Base-by-base conservation (phyloP, 2,113 vertebrate genomes). In the Megaceryle torquata region DNA sequence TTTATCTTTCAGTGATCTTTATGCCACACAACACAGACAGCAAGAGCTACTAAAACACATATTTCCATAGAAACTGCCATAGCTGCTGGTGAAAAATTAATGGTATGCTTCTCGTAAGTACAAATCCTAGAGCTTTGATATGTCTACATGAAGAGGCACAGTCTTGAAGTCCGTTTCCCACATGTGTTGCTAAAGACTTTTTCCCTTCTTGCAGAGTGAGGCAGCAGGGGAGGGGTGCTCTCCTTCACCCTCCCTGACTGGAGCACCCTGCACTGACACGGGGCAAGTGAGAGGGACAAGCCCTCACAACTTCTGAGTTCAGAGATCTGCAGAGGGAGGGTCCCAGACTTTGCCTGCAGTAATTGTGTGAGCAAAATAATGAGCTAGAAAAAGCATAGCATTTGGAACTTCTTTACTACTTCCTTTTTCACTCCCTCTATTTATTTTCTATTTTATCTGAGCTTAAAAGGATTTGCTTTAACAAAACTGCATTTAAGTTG, bases 61-160 rank as follows among this genome's bases (percentile, higher is more conserved):
- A 20, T 63, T 89, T 72, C 54, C 31, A 3, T 19, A 85, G n/a
- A 28, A 67, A 56, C 37, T 25, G 39, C 35, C 53, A 5, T 2
- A 16, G 26, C 28, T 54, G 43, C 20, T 41, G 33, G 48, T 18
- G 46, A 51, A 31, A 46, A 54, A 20, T 0, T 21, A 43, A 3
- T 17, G 18, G 31, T 37, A 12, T 6, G 1, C 35, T 79, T 56
- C 35, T 69, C 26, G 0, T 24, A 12, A 82, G 54, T 64, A 8
- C 72, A 15, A 18, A 35, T 50, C 37, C 4, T 11, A 10, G 0
- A 5, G 48, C n/a, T 85, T 50, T 71, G 65, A 48, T 50, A 15
- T 0, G 0, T 19, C 17, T 61, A 11, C 48, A 16, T 33, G 20
- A 60, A 44, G 53, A 22, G 17, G 7, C 19, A 0, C 1, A 13